Evolutionary conservation across 2,113 vertebrate species (phyloP).

Genomic region (Ciconia maguari): DNA sequence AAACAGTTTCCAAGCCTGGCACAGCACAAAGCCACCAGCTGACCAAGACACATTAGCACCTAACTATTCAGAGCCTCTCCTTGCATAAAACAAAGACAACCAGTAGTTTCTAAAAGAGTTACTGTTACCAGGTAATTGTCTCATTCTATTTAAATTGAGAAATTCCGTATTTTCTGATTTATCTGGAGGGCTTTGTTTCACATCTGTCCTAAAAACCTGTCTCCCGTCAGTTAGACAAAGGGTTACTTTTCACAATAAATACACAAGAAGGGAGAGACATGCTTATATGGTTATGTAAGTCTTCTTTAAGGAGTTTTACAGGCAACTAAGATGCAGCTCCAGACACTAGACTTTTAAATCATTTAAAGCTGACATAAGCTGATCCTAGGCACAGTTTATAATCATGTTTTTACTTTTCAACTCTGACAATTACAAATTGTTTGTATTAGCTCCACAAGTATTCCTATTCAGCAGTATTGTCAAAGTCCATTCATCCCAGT

Average conservation of each 20-base stretch:
- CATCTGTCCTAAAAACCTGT: neutral
- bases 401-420: constrained; percentile 44
- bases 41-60: neutral
- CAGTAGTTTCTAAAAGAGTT: neutral
- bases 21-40: neutral
- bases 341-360: constrained; percentile 61
- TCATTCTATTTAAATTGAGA: neutral
- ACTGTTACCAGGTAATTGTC: neutral
- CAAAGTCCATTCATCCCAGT: neutral
- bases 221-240: constrained; percentile 32
- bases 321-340: constrained; percentile 6
- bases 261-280: neutral
- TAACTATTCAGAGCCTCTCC: neutral
- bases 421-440: constrained; percentile 47
- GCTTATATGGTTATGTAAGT: neutral
- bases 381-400: neutral
- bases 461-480: neutral
- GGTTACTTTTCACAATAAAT: constrained; percentile 13
- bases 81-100: neutral
- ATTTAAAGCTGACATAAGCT: constrained; percentile 51
- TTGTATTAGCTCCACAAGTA: constrained; percentile 16
- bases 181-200: neutral
- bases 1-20: neutral
- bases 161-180: neutral
- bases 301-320: constrained; percentile 23